Evolutionary conservation across 2,113 vertebrate genomes (phyloP), one percentile per base, ranked within the genome.

Genomic region (Sterna hirundo): DNA sequence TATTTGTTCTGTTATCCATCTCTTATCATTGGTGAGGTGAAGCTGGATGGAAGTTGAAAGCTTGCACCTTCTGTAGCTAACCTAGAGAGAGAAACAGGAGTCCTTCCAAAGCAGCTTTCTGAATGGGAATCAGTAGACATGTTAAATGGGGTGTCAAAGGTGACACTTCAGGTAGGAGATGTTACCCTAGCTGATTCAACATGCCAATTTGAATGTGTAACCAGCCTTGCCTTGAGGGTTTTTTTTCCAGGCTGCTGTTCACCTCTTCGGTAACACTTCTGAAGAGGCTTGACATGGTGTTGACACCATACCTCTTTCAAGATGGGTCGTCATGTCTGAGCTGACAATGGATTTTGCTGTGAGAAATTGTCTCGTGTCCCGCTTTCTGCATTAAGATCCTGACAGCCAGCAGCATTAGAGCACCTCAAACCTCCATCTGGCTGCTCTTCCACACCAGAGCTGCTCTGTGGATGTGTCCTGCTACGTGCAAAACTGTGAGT

Each of bases 401-500:
- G 11, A 20, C 1, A 32, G 17, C 3, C 61, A 61, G 49, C 44
- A 88, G 30, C 5, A 19, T 70, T 13, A 32, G 18, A 14, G 17
- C 32, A 16, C 19, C 26, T 30, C 47, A 57, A 13, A 55, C 25
- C 30, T 79, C 52, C 13, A 1, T 6, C 10, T 83, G 49, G 22
- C 23, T 30, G 19, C 62, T 88, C 8, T 72, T 54, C 9, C 58
- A 36, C 36, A 20, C 5, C 55, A 70, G 36, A 84, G 9, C 17
- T 62, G 27, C 61, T 46, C 36, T 62, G 38, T 40, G 61, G 27
- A 22, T 29, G 8, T 51, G 32, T 55, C 44, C 52, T 61, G 62
- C 38, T 29, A 20, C 0, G 0, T n/a, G 32, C 40, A 44, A 69
- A 83, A 40, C 58, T 27, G 23, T 7, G 77, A 29, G 30, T 38